Percentiles rank a stretch among this genome's conserved stretches.
phyloP scores from a whole-genome alignment of 2,797 vertebrate species.

The Syncerus caffer region DNA sequence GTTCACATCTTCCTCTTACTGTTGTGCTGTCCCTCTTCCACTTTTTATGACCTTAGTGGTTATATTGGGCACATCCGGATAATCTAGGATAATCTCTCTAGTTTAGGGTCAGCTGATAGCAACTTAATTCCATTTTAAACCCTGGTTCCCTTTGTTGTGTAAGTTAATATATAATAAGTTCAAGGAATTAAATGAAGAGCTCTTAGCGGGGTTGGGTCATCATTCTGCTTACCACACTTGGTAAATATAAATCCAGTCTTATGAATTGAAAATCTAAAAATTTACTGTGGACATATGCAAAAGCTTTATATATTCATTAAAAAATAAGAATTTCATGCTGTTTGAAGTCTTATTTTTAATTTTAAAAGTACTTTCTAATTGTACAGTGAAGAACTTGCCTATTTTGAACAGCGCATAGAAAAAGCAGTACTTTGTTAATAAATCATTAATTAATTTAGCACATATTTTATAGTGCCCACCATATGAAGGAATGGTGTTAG shows the following conservation, averaged over 20 bases:
- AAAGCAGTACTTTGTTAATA: background rate
- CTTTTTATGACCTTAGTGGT: background rate
- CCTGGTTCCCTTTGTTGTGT: background rate
- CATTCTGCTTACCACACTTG: background rate
- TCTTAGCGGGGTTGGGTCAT: background rate
- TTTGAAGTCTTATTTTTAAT: background rate
- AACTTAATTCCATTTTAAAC: background rate
- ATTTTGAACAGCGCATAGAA: background rate
- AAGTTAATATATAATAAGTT: background rate
- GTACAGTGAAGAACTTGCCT: background rate
- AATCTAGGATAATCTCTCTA: background rate
- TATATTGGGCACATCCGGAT: background rate
- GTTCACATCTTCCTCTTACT: background rate
- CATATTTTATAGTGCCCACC: background rate
- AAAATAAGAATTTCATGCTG: background rate
- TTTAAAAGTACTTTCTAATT: background rate
- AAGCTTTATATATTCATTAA: background rate
- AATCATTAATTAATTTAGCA: background rate
- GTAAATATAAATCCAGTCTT: background rate
- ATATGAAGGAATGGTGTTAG: background rate
- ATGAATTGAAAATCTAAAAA: background rate
- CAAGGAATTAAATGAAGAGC: background rate
- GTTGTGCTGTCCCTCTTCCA: background rate
- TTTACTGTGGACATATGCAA: background rate
- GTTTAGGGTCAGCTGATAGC: background rate